Base-by-base conservation (phyloP, 2,888 invertebrate species). In the Erebia palarica region DNA sequence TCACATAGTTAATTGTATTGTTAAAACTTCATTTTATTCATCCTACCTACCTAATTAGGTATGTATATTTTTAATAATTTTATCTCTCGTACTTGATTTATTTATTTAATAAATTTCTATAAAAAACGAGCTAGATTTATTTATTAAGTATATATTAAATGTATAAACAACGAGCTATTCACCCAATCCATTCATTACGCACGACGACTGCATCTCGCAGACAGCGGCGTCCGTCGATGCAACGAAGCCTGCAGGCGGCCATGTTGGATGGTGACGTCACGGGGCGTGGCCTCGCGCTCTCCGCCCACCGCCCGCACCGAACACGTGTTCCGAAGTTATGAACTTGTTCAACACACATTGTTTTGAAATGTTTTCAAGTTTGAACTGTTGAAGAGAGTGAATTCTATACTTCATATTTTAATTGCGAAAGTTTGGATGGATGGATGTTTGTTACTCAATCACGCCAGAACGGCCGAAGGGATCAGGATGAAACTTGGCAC, bases 191-290 rank as follows among this genome's bases (percentile, higher is more conserved):
- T 53, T 36, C 7, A 36, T 21, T 27, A 36, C 36, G 5, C 57
- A 13, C 21, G 21, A 27, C 10, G 11, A 11, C 11, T 27, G 51
- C 10, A 53, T 27, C 1, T 18, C 55, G 55, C 55, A 36, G 47
- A 47, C 7, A 47, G 11, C 53, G 55, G n/a, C 53, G 53, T 9
- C 7, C 51, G 64, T n/a, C 49, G 58, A 13, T 58, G 66, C 66
- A 72, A 53, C 73, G 74, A 76, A 79, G 83, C 83, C 82, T 84
- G 77, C 77, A 73, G 80, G 81, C 92, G 86, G 92, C 92, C 92
- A 92, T 92, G 80, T 90, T 92, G 86, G 60, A 27, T 59, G 14
- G 80, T 89, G 88, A 88, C 89, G 88, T 86, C 85, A 86, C 71
- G 57, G 82, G 92, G 92, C 89, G 92, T 84, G 79, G 86, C 86